Base-by-base conservation (phyloP, 2,113 vertebrate genomes). In the Engraulis encrasicolus region DNA sequence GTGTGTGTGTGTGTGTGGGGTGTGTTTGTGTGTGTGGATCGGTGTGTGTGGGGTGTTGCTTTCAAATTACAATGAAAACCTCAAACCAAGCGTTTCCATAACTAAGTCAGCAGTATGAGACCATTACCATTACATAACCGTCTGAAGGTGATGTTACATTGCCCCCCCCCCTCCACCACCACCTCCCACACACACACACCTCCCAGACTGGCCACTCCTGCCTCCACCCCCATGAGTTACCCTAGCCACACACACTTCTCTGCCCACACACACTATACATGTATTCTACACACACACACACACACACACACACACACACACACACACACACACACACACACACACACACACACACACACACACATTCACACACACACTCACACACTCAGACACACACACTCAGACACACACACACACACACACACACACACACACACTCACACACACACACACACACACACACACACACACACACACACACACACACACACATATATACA, bases 61-160 rank as follows among this genome's bases (percentile, higher is more conserved):
- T 48, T 84, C 85, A 61, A 82, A 81, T 74, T 77, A 7, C 58
- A 58, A 58, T n/a, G 6, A 66, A 27, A 23, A 27, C 12, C n/a
- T 7, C 54, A 58, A 19, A 58, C 20, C 23, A 6, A 66, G 54
- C 23, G 23, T 31, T 66, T 27, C 58, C 58, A n/a, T 23, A 12
- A 50, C 34, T 81, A 86, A 82, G 84, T 86, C 27, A 18, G 79
- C 84, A 81, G 23, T 66, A 86, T 52, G 79, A 37, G 52, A 54
- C 78, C n/a, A n/a, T n/a, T n/a, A n/a, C n/a, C n/a, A n/a, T n/a
- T n/a, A 82, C 45, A 77, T 66, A 31, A 66, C 58, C 27, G 0
- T 9, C 58, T 31, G 2, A 66, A 66, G 58, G 58, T 66, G 58
- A 27, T 2, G 58, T 31, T 66, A 45, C 40, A 2, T 11, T 31